Conservation (phyloP, 1,140 invertebrate genomes). For the Kradibia gibbosae region DNA sequence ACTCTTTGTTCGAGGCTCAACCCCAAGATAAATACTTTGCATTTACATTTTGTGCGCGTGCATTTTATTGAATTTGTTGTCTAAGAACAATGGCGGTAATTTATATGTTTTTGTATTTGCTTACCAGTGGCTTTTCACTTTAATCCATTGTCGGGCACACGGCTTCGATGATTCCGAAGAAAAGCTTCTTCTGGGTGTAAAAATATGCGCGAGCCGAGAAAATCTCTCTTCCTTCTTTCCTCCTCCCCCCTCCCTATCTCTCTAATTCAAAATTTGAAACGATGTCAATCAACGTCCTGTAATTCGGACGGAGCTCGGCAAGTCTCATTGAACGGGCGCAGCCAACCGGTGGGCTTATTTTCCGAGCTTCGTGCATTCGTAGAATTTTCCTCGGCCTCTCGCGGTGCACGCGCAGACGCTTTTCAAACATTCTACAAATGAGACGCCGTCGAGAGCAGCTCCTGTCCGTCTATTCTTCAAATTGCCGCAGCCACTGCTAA, state of each 20-base stretch:
- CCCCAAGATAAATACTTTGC: no score
- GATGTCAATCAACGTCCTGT: constrained; percentile 8
- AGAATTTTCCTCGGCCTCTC: not conserved
- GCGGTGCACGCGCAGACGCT: not conserved
- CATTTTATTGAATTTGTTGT: no score
- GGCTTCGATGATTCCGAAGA: not conserved
- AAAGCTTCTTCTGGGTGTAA: not conserved
- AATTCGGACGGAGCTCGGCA: no score
- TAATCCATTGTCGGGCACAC: no score
- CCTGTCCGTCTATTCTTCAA: not conserved
- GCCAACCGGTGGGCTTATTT: not conserved
- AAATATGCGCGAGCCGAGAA: not conserved
- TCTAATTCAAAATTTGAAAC: not conserved
- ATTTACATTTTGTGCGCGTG: no score
- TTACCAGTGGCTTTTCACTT: no score
- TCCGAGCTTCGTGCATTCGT: not conserved
- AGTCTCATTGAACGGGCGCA: not conserved
- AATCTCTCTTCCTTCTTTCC: no score
- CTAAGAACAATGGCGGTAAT: no score
- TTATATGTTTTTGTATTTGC: no score
- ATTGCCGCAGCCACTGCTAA: not conserved
- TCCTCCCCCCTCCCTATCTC: no score
- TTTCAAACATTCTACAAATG: not conserved
- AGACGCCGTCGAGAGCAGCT: not conserved
- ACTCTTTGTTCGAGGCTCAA: no score